Base-by-base conservation (phyloP, 2,113 vertebrate genomes). In the Bambusicola thoracicus region DNA sequence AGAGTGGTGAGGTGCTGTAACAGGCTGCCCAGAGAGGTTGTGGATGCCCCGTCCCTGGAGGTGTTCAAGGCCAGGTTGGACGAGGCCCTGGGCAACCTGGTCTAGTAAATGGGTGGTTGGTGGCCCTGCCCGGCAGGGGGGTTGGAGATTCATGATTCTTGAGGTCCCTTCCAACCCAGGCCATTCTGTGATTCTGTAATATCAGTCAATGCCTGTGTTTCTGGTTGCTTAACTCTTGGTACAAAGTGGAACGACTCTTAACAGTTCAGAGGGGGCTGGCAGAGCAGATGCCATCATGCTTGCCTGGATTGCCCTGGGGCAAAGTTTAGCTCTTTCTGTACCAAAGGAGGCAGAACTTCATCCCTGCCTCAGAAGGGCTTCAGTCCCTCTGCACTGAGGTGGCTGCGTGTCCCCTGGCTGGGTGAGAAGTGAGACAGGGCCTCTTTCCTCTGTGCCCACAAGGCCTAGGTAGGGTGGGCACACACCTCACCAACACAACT, bases 161-260 rank as follows among this genome's bases (percentile, higher is more conserved):
- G n/a, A n/a, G n/a, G n/a, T n/a, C n/a, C n/a, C n/a, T n/a, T n/a
- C n/a, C n/a, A n/a, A n/a, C n/a, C n/a, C n/a, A n/a, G n/a, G n/a
- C n/a, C n/a, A n/a, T n/a, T n/a, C n/a, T n/a, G n/a, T n/a, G n/a
- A n/a, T n/a, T n/a, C n/a, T n/a, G n/a, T n/a, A n/a, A 6, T 81
- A 73, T 61, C 32, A 43, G 7, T 25, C 69, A 34, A 34, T 65
- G 32, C 48, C 30, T 72, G 43, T 61, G 7, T 63, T 89, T 92
- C 29, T 3, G 2, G 21, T 6, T 43, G 4, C 74, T 70, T 67
- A 62, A 18, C 32, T 78, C 19, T 38, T 8, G 8, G 1, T 68
- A n/a, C 40, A 43, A 12, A 0, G 1, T 36, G n/a, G 32, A 85
- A 40, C 19, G 77, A 18, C 40, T 78, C 0, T 0, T 0, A 55